A percentile compares a stretch with the other conserved stretches of the same genome.
phyloP scores from a whole-genome alignment of 2,797 vertebrate genomes.

The Intellagama lesueurii region DNA sequence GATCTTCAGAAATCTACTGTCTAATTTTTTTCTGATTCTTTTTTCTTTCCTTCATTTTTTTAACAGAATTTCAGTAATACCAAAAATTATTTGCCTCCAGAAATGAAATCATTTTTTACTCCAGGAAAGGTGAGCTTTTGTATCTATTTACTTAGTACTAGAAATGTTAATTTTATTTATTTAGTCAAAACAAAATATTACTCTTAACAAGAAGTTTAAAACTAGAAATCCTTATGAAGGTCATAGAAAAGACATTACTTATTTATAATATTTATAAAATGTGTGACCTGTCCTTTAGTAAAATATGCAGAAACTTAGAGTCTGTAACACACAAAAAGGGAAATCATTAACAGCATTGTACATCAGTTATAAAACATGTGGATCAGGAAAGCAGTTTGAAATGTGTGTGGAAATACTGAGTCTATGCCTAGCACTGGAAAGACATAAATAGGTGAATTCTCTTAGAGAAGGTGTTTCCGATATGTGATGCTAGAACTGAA shows the following conservation, averaged over 20 bases:
- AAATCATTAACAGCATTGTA: neutral
- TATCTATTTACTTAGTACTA: conserved; percentile 20
- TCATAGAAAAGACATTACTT: neutral
- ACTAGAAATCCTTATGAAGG: neutral
- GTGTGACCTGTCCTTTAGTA: neutral
- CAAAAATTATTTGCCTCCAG: conserved; percentile 96
- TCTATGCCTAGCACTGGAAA: neutral
- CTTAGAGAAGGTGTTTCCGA: neutral
- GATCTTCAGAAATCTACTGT: no score
- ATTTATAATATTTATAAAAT: neutral
- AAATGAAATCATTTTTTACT: conserved; percentile 98
- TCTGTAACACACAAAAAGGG: neutral
- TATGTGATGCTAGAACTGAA: neutral
- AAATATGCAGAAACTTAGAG: neutral
- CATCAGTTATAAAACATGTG: neutral
- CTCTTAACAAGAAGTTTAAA: neutral
- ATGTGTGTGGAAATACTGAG: neutral
- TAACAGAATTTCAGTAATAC: conserved; percentile 97
- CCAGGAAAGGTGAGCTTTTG: conserved; percentile 90
- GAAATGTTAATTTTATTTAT: neutral
- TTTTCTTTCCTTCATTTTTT: conserved; percentile 27
- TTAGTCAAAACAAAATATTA: neutral
- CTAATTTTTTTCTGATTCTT: neutral
- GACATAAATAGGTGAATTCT: neutral
- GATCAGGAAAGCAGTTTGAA: neutral